Evolutionary conservation across 30 jellyfish, hydroid and myxozoan species (phyloP), one percentile per base, ranked within the genome.

Genomic region (Rhopilema esculentum): DNA sequence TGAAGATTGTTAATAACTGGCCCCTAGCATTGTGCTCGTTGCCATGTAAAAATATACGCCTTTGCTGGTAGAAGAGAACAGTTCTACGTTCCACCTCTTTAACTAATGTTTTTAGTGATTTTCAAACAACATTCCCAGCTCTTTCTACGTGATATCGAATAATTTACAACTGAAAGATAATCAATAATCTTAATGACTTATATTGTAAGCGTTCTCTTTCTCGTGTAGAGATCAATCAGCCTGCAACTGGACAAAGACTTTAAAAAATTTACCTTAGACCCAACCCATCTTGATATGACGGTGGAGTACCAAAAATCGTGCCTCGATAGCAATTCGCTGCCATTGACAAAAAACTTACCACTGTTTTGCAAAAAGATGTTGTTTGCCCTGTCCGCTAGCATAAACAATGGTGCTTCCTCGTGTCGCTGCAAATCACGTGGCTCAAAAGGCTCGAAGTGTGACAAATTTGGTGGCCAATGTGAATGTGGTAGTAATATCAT

Each of bases 391-490:
- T 75, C 79, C 21, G 29, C 94, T 19, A 91, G 68, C 64, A 83
- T 88, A 48, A 87, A 96, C 53, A 69, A 68, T 8, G 92, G 95
- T 17, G 91, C 97, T 8, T 28, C 40, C 27, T 23, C 81, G 40
- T 93, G 98, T 62, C 51, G 82, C 90, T 93, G 98, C 69, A 72
- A 79, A 75, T 70, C 92, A 27, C 88, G 84, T 23, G 98, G 98
- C 18, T 75, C 98, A 16, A 12, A 26, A 26, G 48, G 91, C 21
- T 8, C 53, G 22, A 40, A 62, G 27, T 93, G 98, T 77, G 64
- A 64, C 49, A 83, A 71, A 25, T 26, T 63, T 48, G 98, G 98
- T 50, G 98, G 98, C 22, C 96, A 93, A 63, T 93, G 98, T 74
- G 70, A 73, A 63, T 93, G 98, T 82, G 66, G 84, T 4, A 69